These are phyloP conservation scores for Poeciliopsis retropinna DNA, from an alignment of 2,113 vertebrate genomes.

Conservation along the genomic window DNA sequence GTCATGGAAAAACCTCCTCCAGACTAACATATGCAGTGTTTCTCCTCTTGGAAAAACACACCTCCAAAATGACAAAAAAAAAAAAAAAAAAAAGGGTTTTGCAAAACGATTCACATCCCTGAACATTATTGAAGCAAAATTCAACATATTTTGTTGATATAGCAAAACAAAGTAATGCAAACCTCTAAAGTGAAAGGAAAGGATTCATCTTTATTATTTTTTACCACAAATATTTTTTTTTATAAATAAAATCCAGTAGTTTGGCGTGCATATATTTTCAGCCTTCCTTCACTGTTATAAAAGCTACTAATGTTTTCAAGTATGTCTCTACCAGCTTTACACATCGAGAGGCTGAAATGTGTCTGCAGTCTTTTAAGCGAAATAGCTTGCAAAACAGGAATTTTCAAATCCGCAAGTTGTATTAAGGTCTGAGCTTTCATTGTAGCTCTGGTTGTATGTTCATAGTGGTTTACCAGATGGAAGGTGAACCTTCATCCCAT, in stretches of 20 bases:
- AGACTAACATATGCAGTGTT: not conserved
- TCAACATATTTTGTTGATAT: not conserved
- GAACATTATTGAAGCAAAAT: not conserved
- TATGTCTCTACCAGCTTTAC: not conserved
- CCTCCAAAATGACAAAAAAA: not conserved
- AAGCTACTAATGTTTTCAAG: not conserved
- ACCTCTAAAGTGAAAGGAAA: not conserved
- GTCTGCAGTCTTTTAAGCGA: not conserved
- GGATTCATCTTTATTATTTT: not conserved
- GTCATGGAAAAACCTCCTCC: conserved; percentile 10
- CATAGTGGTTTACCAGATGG: not conserved
- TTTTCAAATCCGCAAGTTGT: not conserved
- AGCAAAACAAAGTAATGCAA: not conserved
- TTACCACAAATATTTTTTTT: not conserved
- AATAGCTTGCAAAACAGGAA: not conserved
- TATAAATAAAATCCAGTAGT: not conserved
- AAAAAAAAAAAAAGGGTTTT: not conserved
- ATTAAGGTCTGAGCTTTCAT: not conserved
- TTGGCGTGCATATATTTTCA: not conserved
- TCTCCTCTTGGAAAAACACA: conserved; percentile 8
- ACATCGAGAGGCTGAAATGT: not conserved
- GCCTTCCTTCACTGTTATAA: not conserved
- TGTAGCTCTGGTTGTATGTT: not conserved
- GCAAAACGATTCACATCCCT: not conserved
- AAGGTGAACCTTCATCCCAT: not conserved